phyloP scores from a whole-genome alignment of 2,797 vertebrate genomes.

The Ptychobarbus kaznakovi region DNA sequence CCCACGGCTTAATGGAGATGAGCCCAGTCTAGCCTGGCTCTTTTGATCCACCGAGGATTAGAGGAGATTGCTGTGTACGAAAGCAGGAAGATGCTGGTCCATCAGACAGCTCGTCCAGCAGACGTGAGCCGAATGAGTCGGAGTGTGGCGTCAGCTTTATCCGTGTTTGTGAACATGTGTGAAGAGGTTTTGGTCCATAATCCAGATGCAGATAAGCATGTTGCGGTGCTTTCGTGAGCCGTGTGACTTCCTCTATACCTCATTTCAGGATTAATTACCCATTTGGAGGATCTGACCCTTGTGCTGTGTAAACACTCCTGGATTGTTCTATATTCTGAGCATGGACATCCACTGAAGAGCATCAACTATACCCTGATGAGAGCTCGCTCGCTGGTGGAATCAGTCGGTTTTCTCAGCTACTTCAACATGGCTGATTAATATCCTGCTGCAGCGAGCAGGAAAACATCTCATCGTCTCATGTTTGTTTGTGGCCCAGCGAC shows the following conservation, averaged over 20 bases:
- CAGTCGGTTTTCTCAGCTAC: conserved; percentile 36
- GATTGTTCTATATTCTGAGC: conserved; percentile 51
- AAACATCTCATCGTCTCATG: conserved; percentile 45
- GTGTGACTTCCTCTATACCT: conserved; percentile 43
- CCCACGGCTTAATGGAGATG: conserved; percentile 76
- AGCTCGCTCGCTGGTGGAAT: background rate
- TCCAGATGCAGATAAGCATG: conserved; percentile 14
- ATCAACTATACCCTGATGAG: conserved; percentile 47
- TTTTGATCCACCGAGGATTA: conserved; percentile 82
- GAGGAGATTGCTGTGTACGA: conserved; percentile 72
- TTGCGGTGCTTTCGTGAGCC: background rate
- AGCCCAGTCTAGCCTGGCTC: conserved; percentile 68
- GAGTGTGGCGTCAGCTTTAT: background rate
- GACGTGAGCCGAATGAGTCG: conserved; percentile 55
- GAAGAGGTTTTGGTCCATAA: background rate
- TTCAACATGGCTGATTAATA: conserved; percentile 54
- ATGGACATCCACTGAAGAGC: conserved; percentile 51
- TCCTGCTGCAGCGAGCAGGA: conserved; percentile 25
- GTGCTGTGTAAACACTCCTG: conserved; percentile 32
- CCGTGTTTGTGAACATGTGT: background rate
- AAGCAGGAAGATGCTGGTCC: conserved; percentile 70
- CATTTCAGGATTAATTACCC: conserved; percentile 56
- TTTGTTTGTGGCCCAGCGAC: conserved; percentile 50
- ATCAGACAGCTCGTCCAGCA: conserved; percentile 47
- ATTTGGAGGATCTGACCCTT: conserved; percentile 39